Conservation (phyloP, 2,797 vertebrate genomes). For the Tiaroga cobitis region DNA sequence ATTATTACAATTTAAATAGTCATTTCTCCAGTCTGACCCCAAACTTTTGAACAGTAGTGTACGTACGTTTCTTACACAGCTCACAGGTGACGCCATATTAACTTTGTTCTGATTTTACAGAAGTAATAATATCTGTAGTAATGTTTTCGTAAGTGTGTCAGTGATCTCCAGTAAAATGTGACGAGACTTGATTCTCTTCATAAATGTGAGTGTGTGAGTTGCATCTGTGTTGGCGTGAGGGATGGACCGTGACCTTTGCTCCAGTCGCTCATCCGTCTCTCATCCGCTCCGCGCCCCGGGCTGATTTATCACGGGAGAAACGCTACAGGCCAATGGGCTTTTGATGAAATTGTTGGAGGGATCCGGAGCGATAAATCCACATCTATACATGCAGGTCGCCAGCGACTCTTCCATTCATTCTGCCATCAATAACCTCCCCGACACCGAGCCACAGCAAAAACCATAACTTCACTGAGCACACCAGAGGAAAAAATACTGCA, state of each 20-base stretch:
- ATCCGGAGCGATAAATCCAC: conserved; percentile 59
- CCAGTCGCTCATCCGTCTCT: conserved; percentile 59
- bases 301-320: conserved; percentile 55
- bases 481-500: neutral
- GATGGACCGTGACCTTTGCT: conserved; percentile 63
- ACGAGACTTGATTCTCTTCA: neutral
- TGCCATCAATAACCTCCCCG: conserved; percentile 55
- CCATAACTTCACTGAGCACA: conserved; percentile 47
- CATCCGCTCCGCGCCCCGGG: conserved; percentile 26
- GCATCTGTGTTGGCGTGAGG: conserved; percentile 25
- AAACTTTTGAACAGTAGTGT: neutral
- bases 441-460: conserved; percentile 40
- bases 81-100: neutral
- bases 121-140: neutral
- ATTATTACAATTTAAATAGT: too few relatives aligned
- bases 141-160: neutral
- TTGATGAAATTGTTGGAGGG: conserved; percentile 64
- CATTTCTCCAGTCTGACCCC: neutral
- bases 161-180: neutral
- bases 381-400: conserved; percentile 55
- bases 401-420: conserved; percentile 47
- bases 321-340: conserved; percentile 59
- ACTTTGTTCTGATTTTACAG: neutral
- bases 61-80: neutral
- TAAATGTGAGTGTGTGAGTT: neutral